Base-by-base conservation (phyloP, 2,113 vertebrate genomes). In the Poecile atricapillus region DNA sequence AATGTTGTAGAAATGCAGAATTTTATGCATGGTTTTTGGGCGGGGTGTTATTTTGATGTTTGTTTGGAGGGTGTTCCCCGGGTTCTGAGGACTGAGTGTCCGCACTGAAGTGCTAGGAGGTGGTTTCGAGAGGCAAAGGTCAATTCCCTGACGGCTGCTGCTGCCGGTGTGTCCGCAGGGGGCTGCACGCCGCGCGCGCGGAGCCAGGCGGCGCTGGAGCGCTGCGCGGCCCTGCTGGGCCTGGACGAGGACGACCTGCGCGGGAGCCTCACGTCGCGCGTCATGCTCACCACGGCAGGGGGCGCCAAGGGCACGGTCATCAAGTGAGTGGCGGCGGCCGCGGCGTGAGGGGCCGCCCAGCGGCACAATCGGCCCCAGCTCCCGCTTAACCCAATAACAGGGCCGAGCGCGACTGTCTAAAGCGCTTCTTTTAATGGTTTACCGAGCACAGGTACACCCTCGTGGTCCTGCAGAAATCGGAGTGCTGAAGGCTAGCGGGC, bases 281-380 rank as follows among this genome's bases (percentile, higher is more conserved):
- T 99, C 84, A 99, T 99, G 99, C 98, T 99, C 16, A 99, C 99
- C 7, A 98, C 99, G 96, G 99, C 99, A 98, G 99, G 99, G 97
- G 99, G 99, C 98, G 94, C 98, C 97, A 99, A 99, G 98, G 99
- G 99, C 92, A 99, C 99, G 5, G 98, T 98, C 93, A 99, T 99
- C 97, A 99, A 99, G 99, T 99, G 98, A 98, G 99, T 94, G 19
- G 6, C 28, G 69, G 8, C 31, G 1, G 43, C 43, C 43, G 43
- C 43, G 43, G 43, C 43, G 43, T 43, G 43, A 43, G 58, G 56
- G 37, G 18, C 60, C 12, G 27, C 25, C 35, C 8, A 13, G 14
- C 16, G 33, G 39, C 55, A 1, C 55, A 0, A 6, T 3, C 7
- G 7, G 10, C 4, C 46, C 12, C 21, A 0, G 1, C 3, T 39